A percentile compares a stretch with the other conserved stretches of the same genome.
Evolutionary conservation across 1,140 invertebrate genomes (phyloP).

Genomic region (Bombus affinis): DNA sequence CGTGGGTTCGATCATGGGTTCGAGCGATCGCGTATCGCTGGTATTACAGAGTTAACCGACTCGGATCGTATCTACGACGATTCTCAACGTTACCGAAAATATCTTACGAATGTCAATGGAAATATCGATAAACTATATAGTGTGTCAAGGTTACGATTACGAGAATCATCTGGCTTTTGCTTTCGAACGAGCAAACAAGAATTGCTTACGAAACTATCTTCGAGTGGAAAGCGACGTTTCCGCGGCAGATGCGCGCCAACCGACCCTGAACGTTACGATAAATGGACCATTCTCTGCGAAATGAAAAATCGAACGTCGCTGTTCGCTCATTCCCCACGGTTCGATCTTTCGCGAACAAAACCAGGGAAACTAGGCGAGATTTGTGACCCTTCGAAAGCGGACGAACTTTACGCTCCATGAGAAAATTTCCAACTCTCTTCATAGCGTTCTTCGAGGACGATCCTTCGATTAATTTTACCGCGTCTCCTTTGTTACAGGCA

Average conservation of each 20-base stretch:
- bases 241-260: conserved; percentile 43
- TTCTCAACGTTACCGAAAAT: neutral
- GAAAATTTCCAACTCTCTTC: conserved; percentile 6
- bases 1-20: neutral
- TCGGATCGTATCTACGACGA: neutral
- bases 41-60: neutral
- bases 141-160: conserved; percentile 11
- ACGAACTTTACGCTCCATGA: conserved; percentile 22
- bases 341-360: conserved; percentile 44
- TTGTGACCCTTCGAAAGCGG: neutral
- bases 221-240: conserved; percentile 1
- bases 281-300: conserved; percentile 30
- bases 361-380: conserved; percentile 15
- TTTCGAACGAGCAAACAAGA: neutral
- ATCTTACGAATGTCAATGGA: too few relatives aligned
- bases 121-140: neutral
- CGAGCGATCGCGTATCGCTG: neutral
- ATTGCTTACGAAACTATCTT: neutral
- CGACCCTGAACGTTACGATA: conserved; percentile 19
- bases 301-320: conserved; percentile 49
- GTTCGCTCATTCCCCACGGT: conserved; percentile 4
- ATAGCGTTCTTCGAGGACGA: rapidly evolving
- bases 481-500: neutral
- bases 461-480: neutral
- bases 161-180: neutral